phyloP scores from a whole-genome alignment of 2,113 vertebrate genomes.

The Sitta europaea region DNA sequence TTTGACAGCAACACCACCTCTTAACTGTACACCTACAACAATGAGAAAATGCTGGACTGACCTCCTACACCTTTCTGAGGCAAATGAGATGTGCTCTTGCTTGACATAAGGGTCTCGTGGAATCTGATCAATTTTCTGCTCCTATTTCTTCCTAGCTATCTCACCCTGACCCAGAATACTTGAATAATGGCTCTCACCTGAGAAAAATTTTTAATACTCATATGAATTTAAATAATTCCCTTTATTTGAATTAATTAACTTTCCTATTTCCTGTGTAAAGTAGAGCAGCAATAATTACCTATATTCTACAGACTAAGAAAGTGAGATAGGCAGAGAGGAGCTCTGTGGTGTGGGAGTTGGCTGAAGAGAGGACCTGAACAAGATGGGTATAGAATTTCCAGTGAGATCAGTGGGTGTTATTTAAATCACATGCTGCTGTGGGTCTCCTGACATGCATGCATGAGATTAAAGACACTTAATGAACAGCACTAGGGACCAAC shows the following conservation, averaged over 20 bases:
- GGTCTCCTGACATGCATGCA: not conserved
- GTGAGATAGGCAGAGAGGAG: not conserved
- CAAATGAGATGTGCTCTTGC: not conserved
- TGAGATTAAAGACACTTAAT: not conserved
- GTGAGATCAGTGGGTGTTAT: not conserved
- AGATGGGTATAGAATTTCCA: not conserved
- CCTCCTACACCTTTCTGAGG: not conserved
- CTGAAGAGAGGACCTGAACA: not conserved
- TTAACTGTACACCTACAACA: not conserved
- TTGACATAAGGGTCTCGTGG: not conserved
- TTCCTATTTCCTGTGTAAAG: not conserved
- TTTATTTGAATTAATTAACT: constrained; percentile 11
- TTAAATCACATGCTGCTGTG: not conserved
- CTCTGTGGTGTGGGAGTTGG: not conserved
- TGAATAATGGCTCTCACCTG: not conserved
- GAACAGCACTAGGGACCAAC: not conserved
- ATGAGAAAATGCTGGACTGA: not conserved
- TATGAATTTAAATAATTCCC: not conserved
- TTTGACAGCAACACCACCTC: no score
- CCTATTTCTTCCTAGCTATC: not conserved
- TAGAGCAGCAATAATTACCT: constrained; percentile 1
- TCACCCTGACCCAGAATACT: not conserved
- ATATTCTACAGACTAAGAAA: not conserved
- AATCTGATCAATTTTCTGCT: not conserved
- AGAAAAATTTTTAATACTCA: not conserved